These are phyloP conservation scores for Babyrousa celebensis DNA, from an alignment of 2,797 vertebrate species.

Conservation along the genomic window DNA sequence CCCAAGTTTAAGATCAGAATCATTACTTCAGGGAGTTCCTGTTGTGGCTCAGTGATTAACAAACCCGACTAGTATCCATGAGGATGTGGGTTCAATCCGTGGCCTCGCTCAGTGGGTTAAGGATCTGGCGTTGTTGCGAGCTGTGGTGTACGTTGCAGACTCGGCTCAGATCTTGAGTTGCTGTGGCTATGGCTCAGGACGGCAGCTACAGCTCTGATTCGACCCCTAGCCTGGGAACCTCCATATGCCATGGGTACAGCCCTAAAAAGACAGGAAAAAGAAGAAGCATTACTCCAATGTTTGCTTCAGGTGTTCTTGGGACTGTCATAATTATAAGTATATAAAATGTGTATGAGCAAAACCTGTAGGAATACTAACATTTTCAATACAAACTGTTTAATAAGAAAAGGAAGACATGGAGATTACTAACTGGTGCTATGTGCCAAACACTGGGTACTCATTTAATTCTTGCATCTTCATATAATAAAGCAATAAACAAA, in stretches of 20 bases:
- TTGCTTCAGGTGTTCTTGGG: neutral
- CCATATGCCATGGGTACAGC: no score
- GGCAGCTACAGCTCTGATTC: no score
- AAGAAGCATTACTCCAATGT: conserved; percentile 39
- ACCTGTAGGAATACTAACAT: neutral
- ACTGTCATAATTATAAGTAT: neutral
- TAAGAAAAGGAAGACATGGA: neutral
- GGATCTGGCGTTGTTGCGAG: no score
- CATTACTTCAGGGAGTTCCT: neutral
- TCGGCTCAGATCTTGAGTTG: no score
- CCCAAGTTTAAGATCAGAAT: conserved; percentile 42
- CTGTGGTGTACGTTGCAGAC: no score
- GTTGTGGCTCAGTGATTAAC: no score
- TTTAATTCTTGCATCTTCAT: conserved; percentile 32
- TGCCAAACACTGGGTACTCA: neutral
- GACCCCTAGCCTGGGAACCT: no score
- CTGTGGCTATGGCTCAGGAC: no score
- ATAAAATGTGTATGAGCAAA: neutral
- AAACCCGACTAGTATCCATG: no score
- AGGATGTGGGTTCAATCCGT: no score
- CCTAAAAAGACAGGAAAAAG: no score
- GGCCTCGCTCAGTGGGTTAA: no score
- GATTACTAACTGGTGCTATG: neutral
- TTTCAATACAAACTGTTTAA: conserved; percentile 7
- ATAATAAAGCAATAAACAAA: neutral